A percentile compares a stretch with the other conserved stretches of the same genome.
These are phyloP conservation scores for Pristionchus entomophagus DNA, from an alignment of 2,888 invertebrate species.

Conservation along the genomic window DNA sequence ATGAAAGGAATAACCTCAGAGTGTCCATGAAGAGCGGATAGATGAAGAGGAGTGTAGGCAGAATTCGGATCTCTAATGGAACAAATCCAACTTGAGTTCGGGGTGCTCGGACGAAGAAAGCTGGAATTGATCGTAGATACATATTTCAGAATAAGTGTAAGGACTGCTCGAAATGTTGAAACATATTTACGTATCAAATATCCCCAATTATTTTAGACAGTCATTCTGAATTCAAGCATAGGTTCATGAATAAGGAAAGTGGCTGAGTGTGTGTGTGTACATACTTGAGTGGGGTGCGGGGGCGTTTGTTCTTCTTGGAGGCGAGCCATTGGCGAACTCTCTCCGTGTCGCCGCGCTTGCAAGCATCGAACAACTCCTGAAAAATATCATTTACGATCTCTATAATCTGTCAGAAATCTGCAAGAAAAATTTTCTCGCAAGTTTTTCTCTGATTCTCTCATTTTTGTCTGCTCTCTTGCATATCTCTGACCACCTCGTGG, in stretches of 20 bases:
- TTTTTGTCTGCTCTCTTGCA: neutral
- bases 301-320: slow-evolving; percentile 61
- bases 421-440: neutral
- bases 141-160: too few relatives aligned
- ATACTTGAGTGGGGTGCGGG: slow-evolving; percentile 67
- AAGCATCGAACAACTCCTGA: slow-evolving; percentile 68
- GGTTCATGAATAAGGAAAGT: too few relatives aligned
- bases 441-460: neutral
- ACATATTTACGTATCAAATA: too few relatives aligned
- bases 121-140: slow-evolving; percentile 56
- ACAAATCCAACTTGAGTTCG: slow-evolving; percentile 61
- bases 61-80: slow-evolving; percentile 59
- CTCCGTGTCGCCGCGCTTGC: slow-evolving; percentile 66
- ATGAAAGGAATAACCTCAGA: slow-evolving; percentile 78
- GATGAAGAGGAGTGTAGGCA: slow-evolving; percentile 82
- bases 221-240: too few relatives aligned
- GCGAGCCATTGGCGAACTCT: slow-evolving; percentile 63
- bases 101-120: slow-evolving; percentile 59
- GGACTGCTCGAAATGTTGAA: too few relatives aligned
- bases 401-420: neutral
- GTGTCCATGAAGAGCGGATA: slow-evolving; percentile 85
- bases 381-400: neutral
- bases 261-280: too few relatives aligned
- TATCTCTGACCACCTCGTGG: too few relatives aligned
- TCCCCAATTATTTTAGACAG: too few relatives aligned